Base-by-base conservation (phyloP, 2,888 invertebrate species). In the Hedychridium roseum region DNA sequence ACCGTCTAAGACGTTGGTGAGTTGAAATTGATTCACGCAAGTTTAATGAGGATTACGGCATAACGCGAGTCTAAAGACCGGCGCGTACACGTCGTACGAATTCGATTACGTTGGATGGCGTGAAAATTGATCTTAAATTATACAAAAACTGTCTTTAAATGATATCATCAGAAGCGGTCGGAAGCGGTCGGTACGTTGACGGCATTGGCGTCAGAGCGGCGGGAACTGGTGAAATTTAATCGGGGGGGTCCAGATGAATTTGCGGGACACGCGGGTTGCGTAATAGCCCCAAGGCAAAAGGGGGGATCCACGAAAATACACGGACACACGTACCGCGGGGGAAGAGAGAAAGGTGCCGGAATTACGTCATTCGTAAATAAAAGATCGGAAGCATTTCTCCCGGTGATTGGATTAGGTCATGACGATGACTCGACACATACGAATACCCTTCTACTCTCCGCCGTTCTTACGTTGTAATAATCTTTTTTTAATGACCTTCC, bases 361-460 rank as follows among this genome's bases (percentile, higher is more conserved):
- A 62, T 72, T 74, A 64, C 70, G 65, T 74, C 66, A 67, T 43
- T 15, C 52, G 67, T 67, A 66, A 71, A 69, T 71, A 72, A 70
- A 70, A 54, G 67, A 58, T 63, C 57, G 58, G 43, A 57, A 57
- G 62, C 62, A 68, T 68, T 62, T 59, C 65, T 62, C 63, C 48
- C 47, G 44, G 35, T 55, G 54, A 56, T 56, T 62, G 67, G 60
- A 66, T 68, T 62, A 63, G 63, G 57, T 68, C 66, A 68, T 49
- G 60, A 65, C 46, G 57, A 35, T 57, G 44, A 50, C 17, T 47
- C 32, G 27, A 20, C 14, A 23, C 23, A 23, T 6, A 6, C 9
- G 23, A 6, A 6, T 23, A 23, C 5, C 5, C 23, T 5, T 23
- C 9, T n/a, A 6, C 23, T 23, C 23, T 23, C 9, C 23, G 5